phyloP scores from a whole-genome alignment of 2,888 invertebrate genomes.

The Lycia hirtaria region DNA sequence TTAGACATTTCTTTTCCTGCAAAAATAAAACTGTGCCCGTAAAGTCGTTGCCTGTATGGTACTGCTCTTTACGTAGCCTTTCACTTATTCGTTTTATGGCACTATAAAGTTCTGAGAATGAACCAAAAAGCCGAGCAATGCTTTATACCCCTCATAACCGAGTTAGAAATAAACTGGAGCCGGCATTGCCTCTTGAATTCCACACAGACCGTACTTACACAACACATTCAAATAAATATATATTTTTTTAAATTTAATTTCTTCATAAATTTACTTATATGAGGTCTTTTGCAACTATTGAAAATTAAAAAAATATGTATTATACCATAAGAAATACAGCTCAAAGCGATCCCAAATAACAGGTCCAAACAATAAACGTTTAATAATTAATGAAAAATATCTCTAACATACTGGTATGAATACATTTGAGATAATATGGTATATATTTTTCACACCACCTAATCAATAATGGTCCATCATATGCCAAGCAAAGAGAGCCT shows the following conservation, averaged over 20 bases:
- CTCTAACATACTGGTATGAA: too few relatives aligned
- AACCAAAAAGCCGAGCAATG: conserved; percentile 3
- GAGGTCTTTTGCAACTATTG: background rate
- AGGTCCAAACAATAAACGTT: too few relatives aligned
- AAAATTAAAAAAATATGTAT: background rate
- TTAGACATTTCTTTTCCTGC: background rate
- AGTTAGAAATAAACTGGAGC: conserved; percentile 1
- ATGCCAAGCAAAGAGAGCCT: too few relatives aligned
- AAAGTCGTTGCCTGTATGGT: conserved; percentile 11
- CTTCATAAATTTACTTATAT: background rate
- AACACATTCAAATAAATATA: background rate
- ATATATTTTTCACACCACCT: too few relatives aligned
- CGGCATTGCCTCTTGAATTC: background rate
- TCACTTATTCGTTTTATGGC: conserved; percentile 22
- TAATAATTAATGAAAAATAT: too few relatives aligned
- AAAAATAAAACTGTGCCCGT: conserved; percentile 17
- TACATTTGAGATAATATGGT: too few relatives aligned
- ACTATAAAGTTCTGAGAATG: conserved; percentile 17
- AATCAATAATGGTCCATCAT: too few relatives aligned
- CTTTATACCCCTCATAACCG: conserved; percentile 5
- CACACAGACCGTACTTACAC: background rate
- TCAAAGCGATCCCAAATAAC: too few relatives aligned
- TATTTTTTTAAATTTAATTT: background rate
- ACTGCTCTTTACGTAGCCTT: conserved; percentile 23
- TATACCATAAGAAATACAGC: too few relatives aligned